These are phyloP conservation scores for Sebastes umbrosus DNA, from an alignment of 2,797 vertebrate genomes.

Conservation along the genomic window DNA sequence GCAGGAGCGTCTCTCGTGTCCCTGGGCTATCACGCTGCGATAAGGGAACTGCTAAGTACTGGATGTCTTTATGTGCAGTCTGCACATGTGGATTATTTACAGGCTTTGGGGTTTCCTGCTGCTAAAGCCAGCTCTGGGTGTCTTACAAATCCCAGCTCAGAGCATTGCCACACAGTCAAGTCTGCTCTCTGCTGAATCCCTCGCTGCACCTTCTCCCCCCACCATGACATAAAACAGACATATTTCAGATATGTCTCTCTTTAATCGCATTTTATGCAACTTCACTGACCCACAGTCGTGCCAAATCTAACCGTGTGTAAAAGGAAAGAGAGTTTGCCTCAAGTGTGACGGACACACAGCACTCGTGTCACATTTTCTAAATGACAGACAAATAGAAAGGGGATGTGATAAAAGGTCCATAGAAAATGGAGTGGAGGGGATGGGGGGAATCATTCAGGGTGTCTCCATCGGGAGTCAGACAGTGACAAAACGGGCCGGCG, in stretches of 20 bases:
- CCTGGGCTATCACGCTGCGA: slow-evolving; percentile 75
- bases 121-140: slow-evolving; percentile 80
- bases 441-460: slow-evolving; percentile 13
- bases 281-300: slow-evolving; percentile 9
- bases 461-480: slow-evolving; percentile 29
- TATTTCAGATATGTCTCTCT: slow-evolving; percentile 6
- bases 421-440: not conserved
- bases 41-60: slow-evolving; percentile 79
- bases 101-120: slow-evolving; percentile 81
- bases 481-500: slow-evolving; percentile 26
- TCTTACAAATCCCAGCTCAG: slow-evolving; percentile 79
- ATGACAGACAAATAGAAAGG: slow-evolving; percentile 10
- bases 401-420: not conserved
- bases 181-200: slow-evolving; percentile 57
- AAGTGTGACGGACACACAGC: not conserved
- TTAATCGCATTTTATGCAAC: slow-evolving; percentile 15
- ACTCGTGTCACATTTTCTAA: not conserved
- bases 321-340: not conserved
- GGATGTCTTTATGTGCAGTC: slow-evolving; percentile 79
- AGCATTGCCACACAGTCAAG: slow-evolving; percentile 74
- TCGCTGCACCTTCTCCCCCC: slow-evolving; percentile 37
- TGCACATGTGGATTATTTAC: slow-evolving; percentile 84
- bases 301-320: not conserved
- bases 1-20: slow-evolving; percentile 71
- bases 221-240: slow-evolving; percentile 26